Evolutionary conservation across 2,888 invertebrate genomes (phyloP).

Genomic region (Ornithoptera priamus): DNA sequence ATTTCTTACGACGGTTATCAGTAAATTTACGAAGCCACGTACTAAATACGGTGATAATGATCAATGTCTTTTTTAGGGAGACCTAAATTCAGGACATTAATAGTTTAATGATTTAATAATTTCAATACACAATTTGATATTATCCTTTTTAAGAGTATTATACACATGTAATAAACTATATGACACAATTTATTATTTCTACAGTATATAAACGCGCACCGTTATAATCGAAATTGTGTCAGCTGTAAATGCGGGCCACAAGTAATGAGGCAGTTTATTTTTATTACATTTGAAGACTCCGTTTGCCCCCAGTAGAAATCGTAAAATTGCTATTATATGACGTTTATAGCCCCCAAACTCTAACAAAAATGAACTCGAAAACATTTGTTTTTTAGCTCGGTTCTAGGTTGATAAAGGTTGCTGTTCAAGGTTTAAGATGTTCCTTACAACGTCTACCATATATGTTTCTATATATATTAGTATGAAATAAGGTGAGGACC

Average conservation of each 20-base stretch:
- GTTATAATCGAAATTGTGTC: conserved; percentile 18
- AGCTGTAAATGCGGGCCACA: conserved; percentile 22
- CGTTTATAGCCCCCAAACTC: conserved; percentile 14
- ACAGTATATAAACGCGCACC: background rate
- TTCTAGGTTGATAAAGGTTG: background rate
- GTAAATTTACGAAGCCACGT: no score
- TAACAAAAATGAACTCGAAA: conserved; percentile 13
- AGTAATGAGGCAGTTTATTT: conserved; percentile 21
- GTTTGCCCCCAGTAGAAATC: conserved; percentile 17
- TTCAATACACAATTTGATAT: no score
- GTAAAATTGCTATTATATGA: conserved; percentile 20
- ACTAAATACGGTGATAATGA: no score
- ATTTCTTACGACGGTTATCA: no score
- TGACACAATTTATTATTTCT: background rate
- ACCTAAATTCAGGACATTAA: no score
- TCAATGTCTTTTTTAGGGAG: no score
- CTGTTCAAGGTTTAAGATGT: background rate
- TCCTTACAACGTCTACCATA: background rate
- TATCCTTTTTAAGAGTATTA: no score
- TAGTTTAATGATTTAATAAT: no score
- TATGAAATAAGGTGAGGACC: no score
- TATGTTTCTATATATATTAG: background rate
- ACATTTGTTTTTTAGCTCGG: background rate
- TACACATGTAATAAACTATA: no score
- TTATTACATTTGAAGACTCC: conserved; percentile 19